Conservation (phyloP, 2,113 vertebrate species). For the Tupaia tana region DNA sequence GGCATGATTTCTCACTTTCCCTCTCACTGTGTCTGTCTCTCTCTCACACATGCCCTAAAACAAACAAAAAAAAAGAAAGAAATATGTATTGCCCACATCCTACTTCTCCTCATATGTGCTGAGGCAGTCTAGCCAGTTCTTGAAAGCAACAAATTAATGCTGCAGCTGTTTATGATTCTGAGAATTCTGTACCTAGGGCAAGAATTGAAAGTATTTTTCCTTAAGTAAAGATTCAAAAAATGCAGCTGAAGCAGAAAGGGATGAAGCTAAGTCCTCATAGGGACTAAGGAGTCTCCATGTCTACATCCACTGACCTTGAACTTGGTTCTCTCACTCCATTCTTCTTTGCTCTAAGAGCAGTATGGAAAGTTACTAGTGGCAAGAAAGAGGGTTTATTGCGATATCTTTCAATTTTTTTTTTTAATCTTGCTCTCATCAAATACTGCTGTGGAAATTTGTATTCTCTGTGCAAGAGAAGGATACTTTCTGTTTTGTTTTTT, state of each 20-base stretch:
- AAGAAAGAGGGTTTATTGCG: background rate
- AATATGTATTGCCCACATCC: background rate
- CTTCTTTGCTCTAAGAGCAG: background rate
- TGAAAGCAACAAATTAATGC: background rate
- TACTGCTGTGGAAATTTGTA: background rate
- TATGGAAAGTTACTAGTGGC: background rate
- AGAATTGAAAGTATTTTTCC: background rate
- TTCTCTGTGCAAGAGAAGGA: background rate
- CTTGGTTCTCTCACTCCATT: background rate
- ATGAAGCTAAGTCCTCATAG: background rate
- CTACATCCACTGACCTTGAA: background rate
- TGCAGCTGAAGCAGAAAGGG: background rate
- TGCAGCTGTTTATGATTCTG: background rate
- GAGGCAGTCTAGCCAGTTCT: background rate
- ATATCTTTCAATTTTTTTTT: background rate
- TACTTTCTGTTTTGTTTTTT: no score
- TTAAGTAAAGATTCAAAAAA: conserved; percentile 20
- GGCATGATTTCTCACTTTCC: no score
- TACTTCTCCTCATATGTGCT: background rate
- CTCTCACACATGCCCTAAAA: no score
- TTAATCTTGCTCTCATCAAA: conserved; percentile 7
- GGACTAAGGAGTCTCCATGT: background rate
- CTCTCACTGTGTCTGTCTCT: no score
- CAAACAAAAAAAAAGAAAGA: background rate
- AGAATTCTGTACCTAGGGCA: background rate